A percentile compares a stretch with the other conserved stretches of the same genome.
phyloP scores from a whole-genome alignment of 2,113 vertebrate species.

The Cebus imitator region DNA sequence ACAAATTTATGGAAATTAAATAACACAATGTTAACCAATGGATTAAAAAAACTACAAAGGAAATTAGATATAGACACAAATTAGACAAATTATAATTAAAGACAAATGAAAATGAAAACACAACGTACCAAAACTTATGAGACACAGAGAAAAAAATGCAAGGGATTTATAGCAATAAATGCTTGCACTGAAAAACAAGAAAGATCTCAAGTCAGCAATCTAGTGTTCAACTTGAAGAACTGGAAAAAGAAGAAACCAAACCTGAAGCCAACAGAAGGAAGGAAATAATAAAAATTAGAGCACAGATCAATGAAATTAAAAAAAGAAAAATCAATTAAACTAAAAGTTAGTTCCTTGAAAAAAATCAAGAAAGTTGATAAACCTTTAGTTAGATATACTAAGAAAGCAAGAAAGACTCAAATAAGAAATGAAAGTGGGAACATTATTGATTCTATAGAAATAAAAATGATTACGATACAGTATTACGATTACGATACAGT shows the following conservation, averaged over 20 bases:
- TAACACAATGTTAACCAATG: background rate
- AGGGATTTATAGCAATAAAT: background rate
- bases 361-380: background rate
- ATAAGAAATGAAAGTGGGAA: background rate
- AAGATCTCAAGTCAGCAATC: background rate
- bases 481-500: background rate
- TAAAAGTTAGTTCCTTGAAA: background rate
- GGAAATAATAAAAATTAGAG: background rate
- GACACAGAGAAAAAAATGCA: background rate
- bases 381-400: background rate
- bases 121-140: background rate
- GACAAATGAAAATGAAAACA: background rate
- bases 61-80: background rate
- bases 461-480: background rate
- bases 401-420: background rate
- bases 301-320: background rate
- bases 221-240: background rate
- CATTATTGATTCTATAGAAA: background rate
- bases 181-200: background rate
- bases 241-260: background rate
- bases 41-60: background rate
- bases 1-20: background rate
- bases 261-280: background rate
- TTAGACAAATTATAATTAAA: background rate
- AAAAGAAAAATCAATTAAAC: background rate